These are phyloP conservation scores for Zele albiditarsus DNA, from an alignment of 2,888 invertebrate genomes.

Conservation along the genomic window DNA sequence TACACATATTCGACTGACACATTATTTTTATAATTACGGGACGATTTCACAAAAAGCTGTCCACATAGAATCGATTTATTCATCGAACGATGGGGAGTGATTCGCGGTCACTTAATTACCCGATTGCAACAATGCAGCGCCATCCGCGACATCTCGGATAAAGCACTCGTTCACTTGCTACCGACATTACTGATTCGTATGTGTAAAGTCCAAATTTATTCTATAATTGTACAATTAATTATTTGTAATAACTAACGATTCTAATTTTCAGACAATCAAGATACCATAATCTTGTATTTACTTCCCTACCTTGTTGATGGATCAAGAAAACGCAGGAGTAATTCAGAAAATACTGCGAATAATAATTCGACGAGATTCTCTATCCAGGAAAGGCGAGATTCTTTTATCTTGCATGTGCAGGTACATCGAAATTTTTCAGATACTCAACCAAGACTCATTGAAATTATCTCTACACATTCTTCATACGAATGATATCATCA, in stretches of 20 bases:
- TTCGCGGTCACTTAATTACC: background rate
- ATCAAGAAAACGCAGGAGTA: constrained; percentile 15
- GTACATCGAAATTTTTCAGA: constrained; percentile 21
- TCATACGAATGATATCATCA: no score
- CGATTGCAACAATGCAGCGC: background rate
- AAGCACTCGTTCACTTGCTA: background rate
- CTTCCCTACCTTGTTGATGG: background rate
- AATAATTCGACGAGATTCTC: background rate
- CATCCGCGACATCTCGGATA: background rate
- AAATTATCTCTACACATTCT: no score
- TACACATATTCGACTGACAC: background rate
- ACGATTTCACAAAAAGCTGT: background rate
- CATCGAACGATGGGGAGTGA: background rate
- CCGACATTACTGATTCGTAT: background rate
- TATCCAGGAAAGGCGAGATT: background rate
- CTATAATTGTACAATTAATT: background rate
- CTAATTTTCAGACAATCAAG: constrained; percentile 5
- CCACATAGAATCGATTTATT: background rate
- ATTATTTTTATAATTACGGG: background rate
- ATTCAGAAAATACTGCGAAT: background rate
- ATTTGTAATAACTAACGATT: background rate
- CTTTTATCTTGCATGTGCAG: constrained; percentile 22
- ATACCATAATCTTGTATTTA: background rate
- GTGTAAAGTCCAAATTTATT: no score
- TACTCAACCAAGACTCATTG: no score